These are phyloP conservation scores for Microctonus aethiopoides DNA, from an alignment of 2,888 invertebrate genomes.

Conservation along the genomic window DNA sequence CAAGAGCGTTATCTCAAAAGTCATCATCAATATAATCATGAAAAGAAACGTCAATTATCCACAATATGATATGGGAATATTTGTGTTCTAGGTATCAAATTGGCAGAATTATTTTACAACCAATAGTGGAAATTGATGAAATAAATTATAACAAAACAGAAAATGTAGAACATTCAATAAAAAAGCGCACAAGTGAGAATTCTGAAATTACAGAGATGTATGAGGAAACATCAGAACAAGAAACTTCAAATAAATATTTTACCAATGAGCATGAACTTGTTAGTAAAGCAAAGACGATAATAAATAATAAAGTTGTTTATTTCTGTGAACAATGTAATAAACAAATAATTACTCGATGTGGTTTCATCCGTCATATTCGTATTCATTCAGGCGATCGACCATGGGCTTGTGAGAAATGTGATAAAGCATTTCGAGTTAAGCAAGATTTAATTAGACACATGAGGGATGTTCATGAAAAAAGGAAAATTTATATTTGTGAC, in stretches of 20 bases:
- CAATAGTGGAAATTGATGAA: constrained; percentile 18
- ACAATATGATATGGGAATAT: background rate
- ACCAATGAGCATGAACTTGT: background rate
- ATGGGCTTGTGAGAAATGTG: constrained; percentile 66
- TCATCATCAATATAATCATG: constrained; percentile 55
- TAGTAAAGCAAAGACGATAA: background rate
- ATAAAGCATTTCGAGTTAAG: constrained; percentile 62
- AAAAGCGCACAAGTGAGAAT: no score
- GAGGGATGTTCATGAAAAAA: constrained; percentile 68
- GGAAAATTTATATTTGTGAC: constrained; percentile 68
- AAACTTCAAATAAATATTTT: background rate
- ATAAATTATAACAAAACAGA: constrained; percentile 33
- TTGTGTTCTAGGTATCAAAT: background rate
- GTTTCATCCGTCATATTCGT: constrained; percentile 46
- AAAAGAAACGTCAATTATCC: background rate
- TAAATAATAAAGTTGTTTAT: constrained; percentile 10
- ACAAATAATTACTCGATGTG: constrained; percentile 46
- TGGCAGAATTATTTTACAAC: background rate
- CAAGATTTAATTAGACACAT: constrained; percentile 71
- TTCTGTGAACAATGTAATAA: constrained; percentile 48
- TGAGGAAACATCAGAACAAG: no score
- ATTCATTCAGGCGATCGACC: constrained; percentile 52
- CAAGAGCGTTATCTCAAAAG: constrained; percentile 69
- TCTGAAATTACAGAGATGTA: no score
- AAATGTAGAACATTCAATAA: no score